Conservation (phyloP, 2,113 vertebrate species). For the Percina caprodes region DNA sequence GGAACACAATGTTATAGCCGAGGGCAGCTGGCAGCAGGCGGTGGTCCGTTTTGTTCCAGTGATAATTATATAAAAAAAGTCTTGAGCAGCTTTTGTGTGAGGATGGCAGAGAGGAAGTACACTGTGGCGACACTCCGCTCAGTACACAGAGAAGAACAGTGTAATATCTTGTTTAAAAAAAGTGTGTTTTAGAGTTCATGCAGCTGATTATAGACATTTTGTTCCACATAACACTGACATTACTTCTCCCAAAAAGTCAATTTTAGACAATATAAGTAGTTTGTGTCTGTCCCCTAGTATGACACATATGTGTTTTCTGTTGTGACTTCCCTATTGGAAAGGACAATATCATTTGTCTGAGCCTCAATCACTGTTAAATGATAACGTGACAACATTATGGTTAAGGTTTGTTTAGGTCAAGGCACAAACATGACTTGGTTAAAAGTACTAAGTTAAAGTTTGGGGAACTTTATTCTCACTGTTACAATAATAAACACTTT, state of each 20-base stretch:
- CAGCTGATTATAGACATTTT: conserved; percentile 1
- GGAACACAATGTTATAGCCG: conserved; percentile 48
- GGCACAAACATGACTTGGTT: background rate
- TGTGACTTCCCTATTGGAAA: background rate
- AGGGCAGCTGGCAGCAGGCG: conserved; percentile 56
- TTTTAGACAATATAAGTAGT: background rate
- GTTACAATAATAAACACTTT: too few relatives aligned
- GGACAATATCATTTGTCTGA: background rate
- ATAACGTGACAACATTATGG: background rate
- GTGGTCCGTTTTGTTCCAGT: conserved; percentile 42
- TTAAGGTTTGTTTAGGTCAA: background rate
- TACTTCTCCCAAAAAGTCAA: background rate
- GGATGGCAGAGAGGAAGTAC: conserved; percentile 47
- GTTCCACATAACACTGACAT: background rate
- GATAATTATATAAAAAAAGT: conserved; percentile 22
- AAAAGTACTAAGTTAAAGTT: too few relatives aligned
- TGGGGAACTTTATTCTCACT: too few relatives aligned
- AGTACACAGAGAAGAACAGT: background rate
- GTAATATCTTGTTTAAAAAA: background rate
- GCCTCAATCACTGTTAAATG: background rate
- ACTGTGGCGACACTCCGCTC: conserved; percentile 21
- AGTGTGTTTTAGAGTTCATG: background rate
- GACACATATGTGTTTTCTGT: background rate
- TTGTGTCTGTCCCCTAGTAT: background rate
- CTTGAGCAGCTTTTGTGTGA: conserved; percentile 43